Base-by-base conservation (phyloP, 2,888 invertebrate species). In the Drosophila picticornis region DNA sequence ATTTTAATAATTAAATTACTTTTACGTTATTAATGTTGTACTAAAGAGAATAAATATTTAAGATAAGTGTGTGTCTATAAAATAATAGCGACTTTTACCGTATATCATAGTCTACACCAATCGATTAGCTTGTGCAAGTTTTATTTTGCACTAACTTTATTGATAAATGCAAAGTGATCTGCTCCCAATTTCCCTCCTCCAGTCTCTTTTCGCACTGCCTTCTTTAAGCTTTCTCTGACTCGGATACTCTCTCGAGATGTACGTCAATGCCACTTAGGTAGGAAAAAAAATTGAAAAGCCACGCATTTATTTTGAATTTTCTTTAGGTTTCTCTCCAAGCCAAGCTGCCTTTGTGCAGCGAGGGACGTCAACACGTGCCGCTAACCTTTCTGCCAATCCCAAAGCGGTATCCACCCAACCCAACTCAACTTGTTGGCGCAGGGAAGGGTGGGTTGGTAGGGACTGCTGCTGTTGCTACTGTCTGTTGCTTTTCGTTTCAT, bases 181-280 rank as follows among this genome's bases (percentile, higher is more conserved):
- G 16, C 13, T 52, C 46, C 38, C 34, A 46, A 40, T 38, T 34
- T 38, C 46, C 13, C 27, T 34, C 7, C 34, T 34, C 13, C 55
- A 25, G 13, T 0, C 27, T 50, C 27, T 51, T 55, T 46, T 36
- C 34, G 53, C 51, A 9, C 22, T 22, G 22, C 9, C 22, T 38
- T 40, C 25, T 29, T 53, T 25, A 32, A 13, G 43, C 75, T 59
- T n/a, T 34, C 61, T 59, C 46, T 11, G 19, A 19, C 55, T 46
- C 16, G 13, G 27, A 25, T 29, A 32, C 27, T 51, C 74, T 77
- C 51, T 58, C 38, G 57, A 57, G 76, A 52, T 63, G 69, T 61
- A 64, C 69, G 83, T 82, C 83, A 72, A 72, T 75, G 80, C 83
- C 80, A 81, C 83, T 83, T 76, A 80, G 62, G 58, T 65, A 53